These are phyloP conservation scores for Druceiella hillmani DNA, from an alignment of 2,888 invertebrate genomes.

Conservation along the genomic window DNA sequence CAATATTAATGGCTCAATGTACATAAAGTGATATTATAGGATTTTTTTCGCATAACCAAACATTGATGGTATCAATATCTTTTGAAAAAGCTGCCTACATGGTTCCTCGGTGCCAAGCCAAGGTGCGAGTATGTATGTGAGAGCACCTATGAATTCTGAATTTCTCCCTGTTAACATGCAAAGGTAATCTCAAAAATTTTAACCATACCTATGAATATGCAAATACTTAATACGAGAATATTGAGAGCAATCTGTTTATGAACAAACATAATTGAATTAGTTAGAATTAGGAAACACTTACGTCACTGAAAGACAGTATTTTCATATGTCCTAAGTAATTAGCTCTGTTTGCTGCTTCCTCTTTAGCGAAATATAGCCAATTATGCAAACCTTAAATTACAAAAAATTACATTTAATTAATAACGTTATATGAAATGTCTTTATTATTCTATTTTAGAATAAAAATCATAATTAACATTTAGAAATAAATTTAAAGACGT, in stretches of 20 bases:
- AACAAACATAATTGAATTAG: neutral
- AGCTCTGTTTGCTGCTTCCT: slow-evolving; percentile 64
- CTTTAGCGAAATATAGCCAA: slow-evolving; percentile 80
- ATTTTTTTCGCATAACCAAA: too few species aligned
- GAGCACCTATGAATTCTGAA: neutral
- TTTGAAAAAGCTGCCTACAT: too few species aligned
- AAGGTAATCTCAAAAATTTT: too few species aligned
- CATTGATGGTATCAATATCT: too few species aligned
- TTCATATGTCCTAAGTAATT: slow-evolving; percentile 79
- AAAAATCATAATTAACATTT: too few species aligned
- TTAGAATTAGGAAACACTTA: slow-evolving; percentile 37
- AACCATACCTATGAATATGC: too few species aligned
- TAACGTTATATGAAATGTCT: neutral
- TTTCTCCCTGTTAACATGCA: too few species aligned
- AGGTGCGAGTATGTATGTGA: neutral
- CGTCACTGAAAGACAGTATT: slow-evolving; percentile 63
- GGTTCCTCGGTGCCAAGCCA: too few species aligned
- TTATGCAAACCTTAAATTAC: slow-evolving; percentile 72
- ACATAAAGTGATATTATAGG: too few species aligned
- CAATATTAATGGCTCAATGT: too few species aligned
- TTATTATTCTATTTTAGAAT: neutral
- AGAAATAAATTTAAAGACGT: neutral
- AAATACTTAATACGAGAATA: too few species aligned
- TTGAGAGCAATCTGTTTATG: too few species aligned
- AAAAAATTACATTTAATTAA: neutral